These are phyloP conservation scores for Torymus auratus DNA, from an alignment of 2,888 invertebrate species.

Conservation along the genomic window DNA sequence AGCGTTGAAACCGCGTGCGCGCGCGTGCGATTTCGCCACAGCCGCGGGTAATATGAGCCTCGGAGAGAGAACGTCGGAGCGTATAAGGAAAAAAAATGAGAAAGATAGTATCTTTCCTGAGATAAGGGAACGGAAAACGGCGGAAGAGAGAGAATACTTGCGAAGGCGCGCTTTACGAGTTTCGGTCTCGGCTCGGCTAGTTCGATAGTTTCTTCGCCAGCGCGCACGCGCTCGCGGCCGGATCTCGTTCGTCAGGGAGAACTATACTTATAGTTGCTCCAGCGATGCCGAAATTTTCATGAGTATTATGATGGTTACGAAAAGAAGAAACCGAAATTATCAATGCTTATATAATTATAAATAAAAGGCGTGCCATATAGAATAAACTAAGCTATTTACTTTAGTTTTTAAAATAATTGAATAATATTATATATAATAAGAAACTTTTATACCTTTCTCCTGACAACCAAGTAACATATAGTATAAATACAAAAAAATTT, in stretches of 20 bases:
- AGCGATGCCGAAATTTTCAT: too few species aligned
- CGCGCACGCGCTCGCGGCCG: conserved; percentile 1
- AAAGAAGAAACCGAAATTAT: too few species aligned
- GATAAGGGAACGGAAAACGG: conserved; percentile 51
- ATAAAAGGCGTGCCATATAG: too few species aligned
- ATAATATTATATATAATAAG: too few species aligned
- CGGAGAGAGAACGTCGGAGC: neutral
- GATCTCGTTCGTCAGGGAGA: conserved; percentile 17
- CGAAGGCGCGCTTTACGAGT: conserved; percentile 50
- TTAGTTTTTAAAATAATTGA: too few species aligned
- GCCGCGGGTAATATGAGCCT: conserved; percentile 23
- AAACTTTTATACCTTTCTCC: too few species aligned
- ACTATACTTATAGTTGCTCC: neutral
- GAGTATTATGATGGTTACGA: too few species aligned
- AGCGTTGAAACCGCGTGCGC: conserved; percentile 16
- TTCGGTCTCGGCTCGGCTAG: conserved; percentile 52
- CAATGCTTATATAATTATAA: too few species aligned
- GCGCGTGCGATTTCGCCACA: neutral
- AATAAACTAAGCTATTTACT: too few species aligned
- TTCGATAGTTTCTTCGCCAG: conserved; percentile 48
- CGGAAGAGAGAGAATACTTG: conserved; percentile 23
- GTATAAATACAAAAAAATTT: too few species aligned
- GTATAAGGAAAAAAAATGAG: conserved; percentile 19
- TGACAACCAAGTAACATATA: too few species aligned
- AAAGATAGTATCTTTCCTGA: conserved; percentile 41